Base-by-base conservation (phyloP, 2,797 vertebrate species). In the Fundulus diaphanus region DNA sequence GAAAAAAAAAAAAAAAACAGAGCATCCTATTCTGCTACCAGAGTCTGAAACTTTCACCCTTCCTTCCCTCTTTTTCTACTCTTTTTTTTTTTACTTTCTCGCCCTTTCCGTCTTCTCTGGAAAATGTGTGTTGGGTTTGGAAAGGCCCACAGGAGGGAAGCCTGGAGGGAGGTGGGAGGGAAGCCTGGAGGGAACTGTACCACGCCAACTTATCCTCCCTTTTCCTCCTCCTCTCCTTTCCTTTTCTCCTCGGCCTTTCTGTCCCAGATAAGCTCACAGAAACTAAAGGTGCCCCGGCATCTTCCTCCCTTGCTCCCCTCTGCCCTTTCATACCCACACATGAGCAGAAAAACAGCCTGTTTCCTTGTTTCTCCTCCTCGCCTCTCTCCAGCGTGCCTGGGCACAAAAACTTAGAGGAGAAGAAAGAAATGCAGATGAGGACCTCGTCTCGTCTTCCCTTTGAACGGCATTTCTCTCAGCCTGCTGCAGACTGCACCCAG, bases 71-170 rank as follows among this genome's bases (percentile, higher is more conserved):
- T 20, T 80, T 59, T 31, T 54, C 67, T 68, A 18, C 70, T 72
- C 20, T 35, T 74, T 77, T 77, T 69, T 68, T 9, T 82, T 46
- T 46, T 13, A 12, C 12, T 46, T 16, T 57, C 40, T 68, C 70
- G 52, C 24, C 76, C 40, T 68, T 61, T 74, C 24, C 57, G 29
- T 78, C 35, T 87, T 91, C 78, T 86, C 86, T 94, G 94, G 93
- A 95, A 95, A 95, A 93, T 93, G 88, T 94, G 92, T 93, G 92
- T 92, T 93, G 90, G 92, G 93, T 94, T 94, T 93, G 90, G 91
- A 93, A 92, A 81, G 88, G 83, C 82, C 86, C 72, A 13, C 44
- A 48, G 85, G 90, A 77, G 87, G 76, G 84, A 82, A 89, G 76
- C 79, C 57, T n/a, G 70, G 75, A 69, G 77, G 87, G 80, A 85